Evolutionary conservation across 2,797 vertebrate species (phyloP).

Genomic region (Harpagifer antarcticus): DNA sequence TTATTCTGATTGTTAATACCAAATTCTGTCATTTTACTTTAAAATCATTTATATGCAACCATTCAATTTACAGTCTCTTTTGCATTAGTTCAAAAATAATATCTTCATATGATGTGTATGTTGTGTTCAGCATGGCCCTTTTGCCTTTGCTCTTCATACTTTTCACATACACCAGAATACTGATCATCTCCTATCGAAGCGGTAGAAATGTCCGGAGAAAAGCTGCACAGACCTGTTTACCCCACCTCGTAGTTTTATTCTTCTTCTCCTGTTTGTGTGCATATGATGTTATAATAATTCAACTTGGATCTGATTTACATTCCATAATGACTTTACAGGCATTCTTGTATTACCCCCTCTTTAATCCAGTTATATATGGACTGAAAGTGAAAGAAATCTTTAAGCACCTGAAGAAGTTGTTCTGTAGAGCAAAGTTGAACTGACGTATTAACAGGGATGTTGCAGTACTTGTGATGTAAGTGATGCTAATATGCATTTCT

Average conservation of each 20-base stretch:
- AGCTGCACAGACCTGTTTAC: slow-evolving; percentile 57
- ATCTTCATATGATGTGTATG: rapidly evolving
- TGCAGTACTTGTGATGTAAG: no score
- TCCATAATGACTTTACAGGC: slow-evolving; percentile 38
- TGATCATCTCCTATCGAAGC: slow-evolving; percentile 26
- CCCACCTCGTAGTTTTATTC: slow-evolving; percentile 54
- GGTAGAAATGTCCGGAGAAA: slow-evolving; percentile 35
- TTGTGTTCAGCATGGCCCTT: neutral
- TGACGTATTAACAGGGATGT: no score
- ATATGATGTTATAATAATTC: neutral
- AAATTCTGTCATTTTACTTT: slow-evolving; percentile 15
- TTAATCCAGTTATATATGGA: no score
- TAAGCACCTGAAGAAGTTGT: no score
- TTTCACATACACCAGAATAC: slow-evolving; percentile 55
- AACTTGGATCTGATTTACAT: slow-evolving; percentile 19
- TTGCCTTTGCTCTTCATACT: slow-evolving; percentile 33
- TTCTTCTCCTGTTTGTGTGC: slow-evolving; percentile 19
- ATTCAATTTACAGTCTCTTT: neutral
- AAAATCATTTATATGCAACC: slow-evolving; percentile 15
- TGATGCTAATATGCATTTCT: no score
- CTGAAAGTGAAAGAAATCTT: no score
- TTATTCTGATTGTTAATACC: neutral
- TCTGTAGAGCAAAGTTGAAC: no score
- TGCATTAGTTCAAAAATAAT: neutral
- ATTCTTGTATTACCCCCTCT: slow-evolving; percentile 29